Conservation (phyloP, 2,888 invertebrate genomes). For the Mesopsocus fuscifrons region DNA sequence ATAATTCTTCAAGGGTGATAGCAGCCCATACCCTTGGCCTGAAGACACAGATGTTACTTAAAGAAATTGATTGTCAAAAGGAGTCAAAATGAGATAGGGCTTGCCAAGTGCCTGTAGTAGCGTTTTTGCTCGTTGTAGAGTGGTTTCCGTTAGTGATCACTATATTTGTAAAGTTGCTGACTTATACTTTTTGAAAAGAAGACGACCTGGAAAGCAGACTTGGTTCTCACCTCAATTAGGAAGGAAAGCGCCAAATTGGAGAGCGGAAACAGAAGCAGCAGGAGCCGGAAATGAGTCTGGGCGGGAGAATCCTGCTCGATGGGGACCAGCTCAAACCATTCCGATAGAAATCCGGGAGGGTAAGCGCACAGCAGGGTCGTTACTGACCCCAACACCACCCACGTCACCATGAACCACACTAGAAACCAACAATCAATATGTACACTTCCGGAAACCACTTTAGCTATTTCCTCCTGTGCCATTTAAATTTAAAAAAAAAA, state of each 20-base stretch:
- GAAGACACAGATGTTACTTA: too few species aligned
- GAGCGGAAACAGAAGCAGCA: constrained; percentile 35
- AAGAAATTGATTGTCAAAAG: background rate
- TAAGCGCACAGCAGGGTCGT: constrained; percentile 36
- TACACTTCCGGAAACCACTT: too few species aligned
- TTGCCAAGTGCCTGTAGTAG: too few species aligned
- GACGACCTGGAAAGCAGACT: too few species aligned
- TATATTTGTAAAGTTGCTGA: too few species aligned
- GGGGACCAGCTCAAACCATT: constrained; percentile 34
- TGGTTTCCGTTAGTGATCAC: too few species aligned
- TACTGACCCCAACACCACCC: constrained; percentile 33
- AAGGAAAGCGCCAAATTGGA: constrained; percentile 36
- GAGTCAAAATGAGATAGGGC: too few species aligned
- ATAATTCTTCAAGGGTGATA: background rate
- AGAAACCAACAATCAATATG: constrained; percentile 18
- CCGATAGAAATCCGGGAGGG: constrained; percentile 32
- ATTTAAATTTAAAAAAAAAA: too few species aligned
- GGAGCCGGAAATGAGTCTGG: constrained; percentile 31
- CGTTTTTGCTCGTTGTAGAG: too few species aligned
- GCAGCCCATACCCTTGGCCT: too few species aligned
- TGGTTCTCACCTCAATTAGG: constrained; percentile 36
- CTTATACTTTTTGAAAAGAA: too few species aligned
- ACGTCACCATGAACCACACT: constrained; percentile 39
- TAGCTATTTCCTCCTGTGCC: too few species aligned
- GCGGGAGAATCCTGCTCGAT: constrained; percentile 19